These are phyloP conservation scores for Trisateles emortualis DNA, from an alignment of 2,888 invertebrate species.

Conservation along the genomic window DNA sequence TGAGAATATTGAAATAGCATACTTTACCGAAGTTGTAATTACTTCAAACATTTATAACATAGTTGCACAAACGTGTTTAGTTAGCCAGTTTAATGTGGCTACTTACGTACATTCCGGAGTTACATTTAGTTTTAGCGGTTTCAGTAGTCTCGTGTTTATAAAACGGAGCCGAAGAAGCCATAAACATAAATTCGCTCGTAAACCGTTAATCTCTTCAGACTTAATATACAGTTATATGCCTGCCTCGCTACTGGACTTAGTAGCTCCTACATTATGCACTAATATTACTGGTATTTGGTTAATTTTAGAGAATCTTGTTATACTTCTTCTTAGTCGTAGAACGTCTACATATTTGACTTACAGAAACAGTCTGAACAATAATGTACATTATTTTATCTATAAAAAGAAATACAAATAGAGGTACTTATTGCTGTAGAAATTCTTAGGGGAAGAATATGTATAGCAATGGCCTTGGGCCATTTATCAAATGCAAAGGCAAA, in stretches of 20 bases:
- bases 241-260: conserved; percentile 28
- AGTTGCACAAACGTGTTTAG: conserved; percentile 12
- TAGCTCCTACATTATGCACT: conserved; percentile 23
- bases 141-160: conserved; percentile 58
- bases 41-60: conserved; percentile 10
- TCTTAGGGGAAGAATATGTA: too few species aligned
- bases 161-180: conserved; percentile 59
- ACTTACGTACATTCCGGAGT: conserved; percentile 31
- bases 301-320: too few species aligned
- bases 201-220: conserved; percentile 65
- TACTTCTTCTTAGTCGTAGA: too few species aligned
- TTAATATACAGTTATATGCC: conserved; percentile 48
- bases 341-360: too few species aligned
- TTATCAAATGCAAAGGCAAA: too few species aligned
- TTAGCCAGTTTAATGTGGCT: conserved; percentile 18
- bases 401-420: too few species aligned
- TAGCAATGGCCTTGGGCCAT: too few species aligned
- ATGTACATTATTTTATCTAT: too few species aligned
- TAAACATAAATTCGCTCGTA: conserved; percentile 68
- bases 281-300: not conserved
- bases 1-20: not conserved
- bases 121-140: conserved; percentile 50
- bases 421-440: too few species aligned
- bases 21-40: conserved; percentile 6
- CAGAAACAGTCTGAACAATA: too few species aligned